phyloP scores from a whole-genome alignment of 2,888 invertebrate genomes.

The Acheta domesticus region DNA sequence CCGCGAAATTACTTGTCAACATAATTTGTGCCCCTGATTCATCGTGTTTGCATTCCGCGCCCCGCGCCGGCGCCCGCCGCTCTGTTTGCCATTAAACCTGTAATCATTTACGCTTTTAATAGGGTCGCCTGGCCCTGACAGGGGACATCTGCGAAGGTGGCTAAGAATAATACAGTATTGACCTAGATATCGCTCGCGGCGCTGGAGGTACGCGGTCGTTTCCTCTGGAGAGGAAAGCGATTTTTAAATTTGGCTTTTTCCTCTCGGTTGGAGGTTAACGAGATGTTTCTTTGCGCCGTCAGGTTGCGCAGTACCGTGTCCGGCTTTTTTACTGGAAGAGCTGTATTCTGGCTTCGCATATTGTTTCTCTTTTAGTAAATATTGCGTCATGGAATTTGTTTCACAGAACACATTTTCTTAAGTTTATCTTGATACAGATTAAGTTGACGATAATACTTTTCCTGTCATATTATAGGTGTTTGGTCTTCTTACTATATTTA shows the following conservation, averaged over 20 bases:
- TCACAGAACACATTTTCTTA: too few relatives aligned
- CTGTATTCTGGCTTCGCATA: too few relatives aligned
- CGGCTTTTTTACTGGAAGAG: too few relatives aligned
- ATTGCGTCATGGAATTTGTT: too few relatives aligned
- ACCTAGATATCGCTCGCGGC: not conserved
- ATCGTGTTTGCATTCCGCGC: not conserved
- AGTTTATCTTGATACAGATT: too few relatives aligned
- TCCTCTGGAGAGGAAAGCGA: not conserved
- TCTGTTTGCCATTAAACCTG: slow-evolving; percentile 18
- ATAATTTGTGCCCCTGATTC: slow-evolving; percentile 1
- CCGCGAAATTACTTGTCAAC: slow-evolving; percentile 1
- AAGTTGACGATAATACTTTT: too few relatives aligned
- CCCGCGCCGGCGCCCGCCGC: not conserved
- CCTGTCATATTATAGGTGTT: too few relatives aligned
- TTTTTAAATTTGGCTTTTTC: not conserved
- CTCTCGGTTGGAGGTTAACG: too few relatives aligned
- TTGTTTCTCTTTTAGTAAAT: too few relatives aligned
- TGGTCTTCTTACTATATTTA: too few relatives aligned
- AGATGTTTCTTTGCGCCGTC: too few relatives aligned
- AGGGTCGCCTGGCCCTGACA: not conserved
- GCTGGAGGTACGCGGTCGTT: not conserved
- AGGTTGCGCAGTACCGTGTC: too few relatives aligned
- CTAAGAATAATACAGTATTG: slow-evolving; percentile 1
- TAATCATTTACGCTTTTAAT: not conserved
- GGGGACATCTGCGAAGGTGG: not conserved